Evolutionary conservation across 2,797 vertebrate species (phyloP), one percentile per base, ranked within the genome.

Genomic region (Mionectes olivaceus): DNA sequence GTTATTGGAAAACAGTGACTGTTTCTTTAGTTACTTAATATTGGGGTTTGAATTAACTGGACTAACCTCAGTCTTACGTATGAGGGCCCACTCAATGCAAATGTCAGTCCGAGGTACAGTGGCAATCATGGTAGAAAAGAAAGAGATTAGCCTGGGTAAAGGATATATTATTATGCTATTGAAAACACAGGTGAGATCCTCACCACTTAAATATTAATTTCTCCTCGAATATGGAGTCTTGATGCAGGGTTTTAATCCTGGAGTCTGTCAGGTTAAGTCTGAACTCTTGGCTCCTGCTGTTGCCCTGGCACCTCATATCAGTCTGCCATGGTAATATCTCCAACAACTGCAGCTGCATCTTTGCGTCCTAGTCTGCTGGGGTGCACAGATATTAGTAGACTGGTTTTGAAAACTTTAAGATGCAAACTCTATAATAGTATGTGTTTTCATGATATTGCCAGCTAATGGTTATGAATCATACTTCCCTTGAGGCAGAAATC

Each of bases 401-500:
- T 87, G 22, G 2, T 57, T 87, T 68, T 47, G 35, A n/a, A 74
- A 70, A 70, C 13, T 52, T 57, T 21, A 65, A 28, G 56, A 41
- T 78, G 39, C 30, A 71, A 92, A 78, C 15, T 80, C 37, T 61
- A 35, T 35, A 78, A 44, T 47, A 78, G 64, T 61, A 47, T 11
- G 16, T 56, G 18, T 50, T 88, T 70, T 78, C 68, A 39, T 53
- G 47, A 63, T 78, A 79, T 79, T 89, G 39, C 11, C 50, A 61
- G 69, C 18, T 77, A 68, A 74, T 89, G 64, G 28, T 77, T 89
- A 50, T 83, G 89, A 91, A 92, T 89, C 46, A 65, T 63, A 14
- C 30, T 65, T 71, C 33, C 55, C 79, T 86, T 25, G 55, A 93
- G 89, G 87, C 82, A 92, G 84, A 81, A 91, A 61, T 75, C 44